These are phyloP conservation scores for Idaea aversata DNA, from an alignment of 2,888 invertebrate genomes.

Conservation along the genomic window DNA sequence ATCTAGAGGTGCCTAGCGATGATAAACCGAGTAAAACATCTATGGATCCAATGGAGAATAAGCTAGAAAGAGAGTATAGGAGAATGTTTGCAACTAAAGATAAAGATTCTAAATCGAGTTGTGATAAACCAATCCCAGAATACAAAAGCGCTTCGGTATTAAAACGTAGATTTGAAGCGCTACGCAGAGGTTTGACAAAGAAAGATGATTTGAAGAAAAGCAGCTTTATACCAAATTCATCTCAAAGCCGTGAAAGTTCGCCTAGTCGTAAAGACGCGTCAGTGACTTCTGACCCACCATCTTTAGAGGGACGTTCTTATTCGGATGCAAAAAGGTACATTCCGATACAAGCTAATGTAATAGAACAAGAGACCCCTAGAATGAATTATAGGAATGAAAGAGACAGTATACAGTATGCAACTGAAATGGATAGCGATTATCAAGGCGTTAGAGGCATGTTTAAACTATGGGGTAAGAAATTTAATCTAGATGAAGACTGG, in stretches of 20 bases:
- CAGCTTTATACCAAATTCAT: slow-evolving; percentile 33
- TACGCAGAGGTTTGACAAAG: slow-evolving; percentile 48
- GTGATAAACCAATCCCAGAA: slow-evolving; percentile 36
- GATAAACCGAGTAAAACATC: slow-evolving; percentile 41
- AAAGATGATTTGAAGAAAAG: slow-evolving; percentile 48
- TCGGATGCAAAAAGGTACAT: slow-evolving; percentile 47
- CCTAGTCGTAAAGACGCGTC: slow-evolving; percentile 55
- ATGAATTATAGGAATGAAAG: slow-evolving; percentile 28
- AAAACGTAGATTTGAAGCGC: slow-evolving; percentile 55
- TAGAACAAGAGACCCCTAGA: slow-evolving; percentile 22
- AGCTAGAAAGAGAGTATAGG: slow-evolving; percentile 59
- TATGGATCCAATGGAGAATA: slow-evolving; percentile 56
- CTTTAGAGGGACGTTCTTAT: slow-evolving; percentile 54
- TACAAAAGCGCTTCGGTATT: slow-evolving; percentile 53
- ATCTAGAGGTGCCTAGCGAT: slow-evolving; percentile 54
- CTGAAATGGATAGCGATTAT: slow-evolving; percentile 40
- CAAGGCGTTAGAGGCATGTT: slow-evolving; percentile 63
- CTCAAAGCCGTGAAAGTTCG: slow-evolving; percentile 27
- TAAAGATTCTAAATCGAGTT: slow-evolving; percentile 38
- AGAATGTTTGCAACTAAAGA: slow-evolving; percentile 51
- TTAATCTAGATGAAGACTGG: slow-evolving; percentile 52
- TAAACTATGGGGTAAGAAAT: slow-evolving; percentile 63
- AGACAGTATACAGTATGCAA: slow-evolving; percentile 33
- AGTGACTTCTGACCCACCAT: slow-evolving; percentile 61
- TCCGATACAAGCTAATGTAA: slow-evolving; percentile 27